Conservation (phyloP, 92 coral and sea anemone species). For the Hydrozoanthus gracilis region DNA sequence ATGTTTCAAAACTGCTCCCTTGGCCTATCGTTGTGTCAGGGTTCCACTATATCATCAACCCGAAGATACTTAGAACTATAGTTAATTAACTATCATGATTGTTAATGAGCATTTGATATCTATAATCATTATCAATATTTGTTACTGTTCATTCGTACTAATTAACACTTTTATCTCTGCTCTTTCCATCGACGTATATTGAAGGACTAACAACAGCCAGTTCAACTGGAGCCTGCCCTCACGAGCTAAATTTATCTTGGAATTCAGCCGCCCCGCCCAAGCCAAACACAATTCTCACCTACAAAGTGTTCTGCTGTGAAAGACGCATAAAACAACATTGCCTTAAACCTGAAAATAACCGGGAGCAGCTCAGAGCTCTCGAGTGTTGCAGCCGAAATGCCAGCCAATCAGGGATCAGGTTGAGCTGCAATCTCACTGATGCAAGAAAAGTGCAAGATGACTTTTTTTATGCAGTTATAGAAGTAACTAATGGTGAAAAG, state of each 20-base stretch:
- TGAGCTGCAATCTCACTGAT: neutral
- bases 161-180: too few species aligned
- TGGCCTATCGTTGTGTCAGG: too few species aligned
- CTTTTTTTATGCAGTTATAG: neutral
- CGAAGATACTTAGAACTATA: too few species aligned
- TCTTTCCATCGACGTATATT: too few species aligned
- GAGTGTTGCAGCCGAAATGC: neutral
- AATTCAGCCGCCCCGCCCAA: neutral
- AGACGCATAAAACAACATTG: neutral
- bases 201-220: neutral
- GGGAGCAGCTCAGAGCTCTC: neutral
- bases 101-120: too few species aligned
- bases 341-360: neutral
- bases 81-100: too few species aligned
- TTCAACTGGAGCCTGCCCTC: neutral
- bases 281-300: neutral
- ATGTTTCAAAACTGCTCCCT: too few species aligned
- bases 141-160: too few species aligned
- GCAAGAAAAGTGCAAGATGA: neutral
- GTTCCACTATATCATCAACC: too few species aligned
- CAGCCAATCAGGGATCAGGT: neutral
- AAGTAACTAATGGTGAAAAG: neutral
- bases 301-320: constrained; percentile 1
- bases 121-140: too few species aligned
- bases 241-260: neutral